phyloP scores from a whole-genome alignment of 2,113 vertebrate genomes.

The Isichthys henryi region DNA sequence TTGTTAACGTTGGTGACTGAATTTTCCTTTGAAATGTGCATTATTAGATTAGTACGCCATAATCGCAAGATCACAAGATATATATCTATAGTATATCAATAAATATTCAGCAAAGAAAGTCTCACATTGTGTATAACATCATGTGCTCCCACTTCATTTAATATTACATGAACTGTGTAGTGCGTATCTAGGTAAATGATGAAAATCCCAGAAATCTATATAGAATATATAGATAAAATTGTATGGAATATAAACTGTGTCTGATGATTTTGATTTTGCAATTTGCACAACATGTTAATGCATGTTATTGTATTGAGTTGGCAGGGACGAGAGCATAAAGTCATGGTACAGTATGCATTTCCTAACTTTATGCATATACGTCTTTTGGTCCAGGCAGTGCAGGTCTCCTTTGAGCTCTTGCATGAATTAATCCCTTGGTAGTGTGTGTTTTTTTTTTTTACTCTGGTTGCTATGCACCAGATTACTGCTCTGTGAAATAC shows the following conservation, averaged over 20 bases:
- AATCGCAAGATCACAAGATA: neutral
- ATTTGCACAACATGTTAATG: neutral
- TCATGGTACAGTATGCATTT: neutral
- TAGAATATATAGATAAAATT: neutral
- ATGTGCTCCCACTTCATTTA: neutral
- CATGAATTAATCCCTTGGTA: neutral
- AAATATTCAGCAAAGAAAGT: neutral
- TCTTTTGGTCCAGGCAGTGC: neutral
- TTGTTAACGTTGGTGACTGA: neutral
- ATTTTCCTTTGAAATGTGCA: neutral
- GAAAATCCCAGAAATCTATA: neutral
- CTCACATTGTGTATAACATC: neutral
- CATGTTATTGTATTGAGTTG: neutral
- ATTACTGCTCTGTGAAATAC: conserved; percentile 12
- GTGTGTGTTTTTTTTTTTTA: neutral
- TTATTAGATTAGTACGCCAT: neutral
- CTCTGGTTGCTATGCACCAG: conserved; percentile 11
- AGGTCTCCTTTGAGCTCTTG: neutral
- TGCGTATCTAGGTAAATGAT: neutral
- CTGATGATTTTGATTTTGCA: neutral
- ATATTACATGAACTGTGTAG: neutral
- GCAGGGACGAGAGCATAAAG: neutral
- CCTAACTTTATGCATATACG: neutral
- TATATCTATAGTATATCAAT: neutral
- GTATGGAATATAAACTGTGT: neutral